Percentiles rank a stretch among this genome's conserved stretches.
Evolutionary conservation across 1,140 invertebrate species (phyloP).

Genomic region (Drosophila santomea): DNA sequence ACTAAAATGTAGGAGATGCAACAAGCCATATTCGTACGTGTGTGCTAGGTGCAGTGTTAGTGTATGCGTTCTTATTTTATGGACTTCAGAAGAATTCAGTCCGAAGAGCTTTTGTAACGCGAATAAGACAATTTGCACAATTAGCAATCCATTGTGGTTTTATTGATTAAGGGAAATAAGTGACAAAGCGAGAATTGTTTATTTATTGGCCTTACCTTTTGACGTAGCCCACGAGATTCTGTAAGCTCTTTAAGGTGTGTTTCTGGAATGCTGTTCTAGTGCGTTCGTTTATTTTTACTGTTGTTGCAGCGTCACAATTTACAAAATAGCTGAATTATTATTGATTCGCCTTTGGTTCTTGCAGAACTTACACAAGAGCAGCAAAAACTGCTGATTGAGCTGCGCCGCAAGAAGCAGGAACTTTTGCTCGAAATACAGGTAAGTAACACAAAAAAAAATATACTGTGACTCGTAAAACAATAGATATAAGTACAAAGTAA

Average conservation of each 20-base stretch:
- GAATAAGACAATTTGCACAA: constrained; percentile 67
- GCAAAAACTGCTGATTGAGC: constrained; percentile 94
- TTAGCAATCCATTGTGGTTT: constrained; percentile 41
- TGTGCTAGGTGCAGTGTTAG: constrained; percentile 14
- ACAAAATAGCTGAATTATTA: constrained; percentile 32
- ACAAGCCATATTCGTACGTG: constrained; percentile 55
- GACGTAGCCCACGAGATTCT: background rate
- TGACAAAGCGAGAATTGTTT: constrained; percentile 34
- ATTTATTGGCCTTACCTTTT: constrained; percentile 28
- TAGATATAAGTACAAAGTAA: no score
- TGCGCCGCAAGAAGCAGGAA: constrained; percentile 95
- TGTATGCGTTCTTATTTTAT: constrained; percentile 54
- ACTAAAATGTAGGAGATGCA: constrained; percentile 53
- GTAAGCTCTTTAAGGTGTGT: constrained; percentile 28
- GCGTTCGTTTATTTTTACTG: constrained; percentile 11
- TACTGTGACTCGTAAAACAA: no score
- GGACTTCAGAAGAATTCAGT: constrained; percentile 72
- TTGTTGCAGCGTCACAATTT: constrained; percentile 54
- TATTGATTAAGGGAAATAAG: constrained; percentile 10
- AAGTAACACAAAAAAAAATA: constrained; percentile 13
- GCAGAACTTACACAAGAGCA: constrained; percentile 96
- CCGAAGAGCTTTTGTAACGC: constrained; percentile 53
- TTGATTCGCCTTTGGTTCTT: constrained; percentile 85
- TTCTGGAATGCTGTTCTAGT: constrained; percentile 23
- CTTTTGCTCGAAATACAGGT: constrained; percentile 97